These are phyloP conservation scores for Steatocranus sp. DNA, from an alignment of 2,797 vertebrate genomes.

Conservation along the genomic window DNA sequence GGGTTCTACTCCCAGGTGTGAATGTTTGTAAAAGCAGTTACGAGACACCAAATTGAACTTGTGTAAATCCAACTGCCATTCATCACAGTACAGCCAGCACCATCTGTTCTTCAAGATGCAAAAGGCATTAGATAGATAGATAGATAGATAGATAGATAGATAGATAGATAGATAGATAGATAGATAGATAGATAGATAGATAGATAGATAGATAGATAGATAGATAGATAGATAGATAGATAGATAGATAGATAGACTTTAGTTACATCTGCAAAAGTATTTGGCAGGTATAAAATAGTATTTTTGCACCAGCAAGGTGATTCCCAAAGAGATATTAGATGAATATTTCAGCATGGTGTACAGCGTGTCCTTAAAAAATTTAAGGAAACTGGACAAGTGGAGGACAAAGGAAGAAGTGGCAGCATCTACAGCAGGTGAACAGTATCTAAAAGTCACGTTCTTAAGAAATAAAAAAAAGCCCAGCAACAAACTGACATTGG, in stretches of 20 bases:
- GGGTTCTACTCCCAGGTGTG: conserved; percentile 31
- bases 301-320: not conserved
- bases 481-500: not conserved
- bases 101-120: not conserved
- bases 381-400: not conserved
- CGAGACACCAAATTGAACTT: conserved; percentile 5
- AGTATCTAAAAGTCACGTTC: not conserved
- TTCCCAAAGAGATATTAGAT: not conserved
- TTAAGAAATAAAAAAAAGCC: not conserved
- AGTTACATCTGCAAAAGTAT: not conserved
- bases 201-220: not conserved
- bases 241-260: not conserved
- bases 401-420: not conserved
- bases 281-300: not conserved
- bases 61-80: conserved; percentile 10
- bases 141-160: not conserved
- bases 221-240: not conserved
- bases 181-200: not conserved
- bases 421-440: not conserved
- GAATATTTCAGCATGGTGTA: not conserved
- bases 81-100: not conserved
- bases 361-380: not conserved
- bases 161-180: not conserved
- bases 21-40: conserved; percentile 30
- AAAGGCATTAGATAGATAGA: not conserved